Evolutionary conservation across 2,113 vertebrate species (phyloP).

Genomic region (Tachuris rubrigastra): DNA sequence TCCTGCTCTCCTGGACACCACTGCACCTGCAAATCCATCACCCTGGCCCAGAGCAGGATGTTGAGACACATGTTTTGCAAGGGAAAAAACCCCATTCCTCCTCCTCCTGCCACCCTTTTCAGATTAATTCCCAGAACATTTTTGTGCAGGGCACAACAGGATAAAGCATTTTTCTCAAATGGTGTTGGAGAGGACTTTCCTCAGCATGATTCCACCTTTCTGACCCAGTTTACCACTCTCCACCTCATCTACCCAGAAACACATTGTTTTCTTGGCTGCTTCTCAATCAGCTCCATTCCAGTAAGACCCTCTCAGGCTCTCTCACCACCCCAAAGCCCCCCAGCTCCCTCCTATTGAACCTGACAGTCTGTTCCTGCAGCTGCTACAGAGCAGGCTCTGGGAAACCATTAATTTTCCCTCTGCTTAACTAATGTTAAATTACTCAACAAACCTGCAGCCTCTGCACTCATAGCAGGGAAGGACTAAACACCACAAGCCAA

Average conservation of each 20-base stretch:
- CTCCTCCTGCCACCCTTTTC: background rate
- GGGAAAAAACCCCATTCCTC: background rate
- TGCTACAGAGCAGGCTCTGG: background rate
- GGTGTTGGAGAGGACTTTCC: background rate
- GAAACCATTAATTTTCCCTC: background rate
- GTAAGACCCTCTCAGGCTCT: background rate
- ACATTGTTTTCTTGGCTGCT: background rate
- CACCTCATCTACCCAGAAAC: background rate
- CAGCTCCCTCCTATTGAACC: accelerated
- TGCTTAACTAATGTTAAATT: background rate
- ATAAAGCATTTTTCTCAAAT: background rate
- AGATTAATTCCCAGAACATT: background rate
- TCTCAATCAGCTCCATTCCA: background rate
- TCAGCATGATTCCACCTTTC: background rate
- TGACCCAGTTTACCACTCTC: background rate
- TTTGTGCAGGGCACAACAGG: background rate
- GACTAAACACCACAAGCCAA: background rate
- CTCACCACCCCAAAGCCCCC: background rate
- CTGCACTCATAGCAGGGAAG: background rate
- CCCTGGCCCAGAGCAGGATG: background rate
- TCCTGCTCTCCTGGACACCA: background rate
- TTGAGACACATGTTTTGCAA: background rate
- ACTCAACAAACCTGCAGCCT: background rate
- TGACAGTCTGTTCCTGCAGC: background rate
- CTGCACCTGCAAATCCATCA: background rate